These are phyloP conservation scores for Gari tellinella DNA, from an alignment of 2,888 invertebrate species.

Conservation along the genomic window DNA sequence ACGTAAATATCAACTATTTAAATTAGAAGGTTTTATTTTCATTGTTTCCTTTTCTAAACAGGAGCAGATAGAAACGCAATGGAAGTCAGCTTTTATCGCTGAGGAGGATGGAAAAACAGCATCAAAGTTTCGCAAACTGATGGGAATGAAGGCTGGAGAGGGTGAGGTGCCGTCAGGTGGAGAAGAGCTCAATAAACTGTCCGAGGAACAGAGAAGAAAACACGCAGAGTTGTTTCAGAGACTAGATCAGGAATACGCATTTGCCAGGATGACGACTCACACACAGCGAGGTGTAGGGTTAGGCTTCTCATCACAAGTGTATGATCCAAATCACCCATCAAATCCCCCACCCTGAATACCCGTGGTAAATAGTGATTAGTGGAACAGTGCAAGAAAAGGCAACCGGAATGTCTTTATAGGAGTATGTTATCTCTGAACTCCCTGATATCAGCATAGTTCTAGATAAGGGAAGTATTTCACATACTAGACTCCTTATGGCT, in stretches of 20 bases:
- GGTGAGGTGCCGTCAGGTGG: slow-evolving; percentile 67
- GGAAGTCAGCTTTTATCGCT: slow-evolving; percentile 76
- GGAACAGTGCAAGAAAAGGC: background rate
- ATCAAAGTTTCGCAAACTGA: slow-evolving; percentile 97
- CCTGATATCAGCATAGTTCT: too few species aligned
- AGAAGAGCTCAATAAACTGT: slow-evolving; percentile 47
- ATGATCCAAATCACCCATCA: slow-evolving; percentile 54
- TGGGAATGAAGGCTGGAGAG: slow-evolving; percentile 93
- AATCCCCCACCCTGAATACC: slow-evolving; percentile 29
- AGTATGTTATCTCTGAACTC: too few species aligned
- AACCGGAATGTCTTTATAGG: too few species aligned
- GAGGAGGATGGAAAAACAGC: slow-evolving; percentile 97
- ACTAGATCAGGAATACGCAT: slow-evolving; percentile 98
- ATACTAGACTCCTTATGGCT: too few species aligned
- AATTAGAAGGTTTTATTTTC: too few species aligned
- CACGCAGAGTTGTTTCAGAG: slow-evolving; percentile 92
- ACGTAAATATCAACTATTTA: too few species aligned
- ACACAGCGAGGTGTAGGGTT: slow-evolving; percentile 91
- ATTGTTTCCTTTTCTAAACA: too few species aligned
- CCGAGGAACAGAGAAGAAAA: slow-evolving; percentile 78
- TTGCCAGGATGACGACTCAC: slow-evolving; percentile 97
- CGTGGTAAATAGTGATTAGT: background rate
- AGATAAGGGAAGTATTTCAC: too few species aligned
- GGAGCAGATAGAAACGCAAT: slow-evolving; percentile 75
- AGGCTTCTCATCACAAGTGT: slow-evolving; percentile 83